Evolutionary conservation across 2,797 vertebrate species (phyloP).

Genomic region (Psittacula echo): DNA sequence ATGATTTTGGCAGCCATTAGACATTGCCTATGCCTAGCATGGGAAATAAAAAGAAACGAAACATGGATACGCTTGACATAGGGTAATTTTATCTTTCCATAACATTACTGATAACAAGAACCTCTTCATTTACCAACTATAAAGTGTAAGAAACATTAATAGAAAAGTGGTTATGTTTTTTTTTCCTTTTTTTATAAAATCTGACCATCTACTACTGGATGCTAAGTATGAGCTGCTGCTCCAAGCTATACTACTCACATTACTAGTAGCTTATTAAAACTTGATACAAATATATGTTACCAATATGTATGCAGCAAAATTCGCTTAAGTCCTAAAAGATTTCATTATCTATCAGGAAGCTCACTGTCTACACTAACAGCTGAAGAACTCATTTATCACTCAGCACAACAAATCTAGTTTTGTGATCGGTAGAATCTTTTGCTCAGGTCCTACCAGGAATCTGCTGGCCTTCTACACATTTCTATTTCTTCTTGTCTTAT

Average conservation of each 20-base stretch:
- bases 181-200: not conserved
- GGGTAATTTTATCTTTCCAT: not conserved
- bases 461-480: not conserved
- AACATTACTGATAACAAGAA: not conserved
- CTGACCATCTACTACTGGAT: not conserved
- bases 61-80: not conserved
- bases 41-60: not conserved
- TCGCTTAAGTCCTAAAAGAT: not conserved
- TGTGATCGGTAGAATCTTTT: not conserved
- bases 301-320: not conserved
- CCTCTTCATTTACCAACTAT: not conserved
- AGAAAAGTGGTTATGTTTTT: not conserved
- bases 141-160: not conserved
- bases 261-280: not conserved
- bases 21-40: not conserved
- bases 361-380: not conserved
- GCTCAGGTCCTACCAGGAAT: not conserved
- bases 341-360: not conserved
- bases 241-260: not conserved
- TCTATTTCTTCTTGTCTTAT: not conserved
- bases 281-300: not conserved
- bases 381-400: not conserved
- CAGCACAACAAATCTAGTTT: not conserved
- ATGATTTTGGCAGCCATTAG: slow-evolving; percentile 43
- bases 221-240: not conserved